Conservation (phyloP, 2,113 vertebrate genomes). For the Trichomycterus rosablanca region DNA sequence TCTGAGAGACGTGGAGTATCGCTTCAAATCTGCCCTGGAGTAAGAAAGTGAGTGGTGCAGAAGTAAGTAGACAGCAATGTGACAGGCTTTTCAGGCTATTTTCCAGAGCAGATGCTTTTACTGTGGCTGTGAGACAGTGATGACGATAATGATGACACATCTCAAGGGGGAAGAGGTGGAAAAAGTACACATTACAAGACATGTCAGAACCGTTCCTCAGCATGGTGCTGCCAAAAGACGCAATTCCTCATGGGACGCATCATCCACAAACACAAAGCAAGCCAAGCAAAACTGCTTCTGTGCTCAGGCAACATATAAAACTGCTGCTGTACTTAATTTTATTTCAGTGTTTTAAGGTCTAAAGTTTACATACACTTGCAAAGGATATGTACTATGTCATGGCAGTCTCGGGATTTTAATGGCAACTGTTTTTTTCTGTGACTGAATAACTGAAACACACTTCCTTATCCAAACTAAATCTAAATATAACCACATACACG, state of each 20-base stretch:
- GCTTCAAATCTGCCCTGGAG: slow-evolving; percentile 1
- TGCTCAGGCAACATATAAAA: not conserved
- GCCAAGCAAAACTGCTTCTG: not conserved
- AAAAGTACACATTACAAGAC: slow-evolving; percentile 7
- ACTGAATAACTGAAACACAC: not conserved
- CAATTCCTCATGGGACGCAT: not conserved
- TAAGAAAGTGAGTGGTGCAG: not conserved
- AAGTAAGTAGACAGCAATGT: slow-evolving; percentile 5
- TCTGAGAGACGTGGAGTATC: not conserved
- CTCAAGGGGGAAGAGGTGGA: slow-evolving; percentile 8
- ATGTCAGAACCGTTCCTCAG: not conserved
- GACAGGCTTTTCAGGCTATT: slow-evolving; percentile 12
- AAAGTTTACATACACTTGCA: no score
- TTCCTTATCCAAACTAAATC: not conserved
- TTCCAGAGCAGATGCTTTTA: slow-evolving; percentile 25
- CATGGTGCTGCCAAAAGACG: not conserved
- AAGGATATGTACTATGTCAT: not conserved
- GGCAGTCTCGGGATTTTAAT: not conserved
- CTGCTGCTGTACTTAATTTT: no score
- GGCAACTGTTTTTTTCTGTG: not conserved
- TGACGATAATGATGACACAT: slow-evolving; percentile 26
- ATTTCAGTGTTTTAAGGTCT: no score
- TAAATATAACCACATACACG: not conserved
- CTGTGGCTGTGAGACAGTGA: slow-evolving; percentile 4
- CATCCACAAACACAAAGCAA: slow-evolving; percentile 3